Base-by-base conservation (phyloP, 2,888 invertebrate species). In the Amaurobius ferox region DNA sequence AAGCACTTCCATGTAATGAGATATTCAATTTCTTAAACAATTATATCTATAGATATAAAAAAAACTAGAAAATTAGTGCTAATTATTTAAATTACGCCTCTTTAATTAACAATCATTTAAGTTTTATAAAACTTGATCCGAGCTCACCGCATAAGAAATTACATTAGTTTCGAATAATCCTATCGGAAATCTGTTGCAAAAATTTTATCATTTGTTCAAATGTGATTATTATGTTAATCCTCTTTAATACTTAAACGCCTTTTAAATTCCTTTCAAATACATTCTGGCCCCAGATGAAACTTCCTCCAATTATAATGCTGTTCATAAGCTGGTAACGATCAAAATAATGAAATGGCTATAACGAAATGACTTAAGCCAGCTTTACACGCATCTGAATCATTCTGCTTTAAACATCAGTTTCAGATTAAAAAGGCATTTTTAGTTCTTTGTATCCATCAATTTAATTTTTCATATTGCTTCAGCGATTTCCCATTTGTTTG, bases 11-110 rank as follows among this genome's bases (percentile, higher is more conserved):
- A 6, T 1, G 19, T 55, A 55, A 55, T 55, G 55, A 23, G 5
- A 23, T 23, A 55, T 55, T 55, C 23, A 19, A 55, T 55, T 55
- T 55, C 55, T 55, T 55, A 23, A 55, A 55, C 23, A 55, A 55
- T 55, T 55, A 2, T 55, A 55, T 55, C 23, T 19, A 55, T 23
- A 55, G 3, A 23, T 23, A 44, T 13, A 44, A 44, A 16, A 44
- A 44, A 9, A 44, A 44, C 16, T 13, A 9, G 16, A 16, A 55
- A 55, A 55, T 55, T 23, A n/a, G 55, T 23, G 23, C 19, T 55
- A 55, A 55, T n/a, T n/a, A n/a, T n/a, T n/a, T n/a, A n/a, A n/a
- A n/a, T 55, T 55, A 23, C 19, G 11, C 55, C 55, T 6, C 55
- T 55, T 55, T 55, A 55, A 55, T 55, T 55, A 55, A 16, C 55